Base-by-base conservation (phyloP, 2,113 vertebrate species). In the Ascaphus truei region DNA sequence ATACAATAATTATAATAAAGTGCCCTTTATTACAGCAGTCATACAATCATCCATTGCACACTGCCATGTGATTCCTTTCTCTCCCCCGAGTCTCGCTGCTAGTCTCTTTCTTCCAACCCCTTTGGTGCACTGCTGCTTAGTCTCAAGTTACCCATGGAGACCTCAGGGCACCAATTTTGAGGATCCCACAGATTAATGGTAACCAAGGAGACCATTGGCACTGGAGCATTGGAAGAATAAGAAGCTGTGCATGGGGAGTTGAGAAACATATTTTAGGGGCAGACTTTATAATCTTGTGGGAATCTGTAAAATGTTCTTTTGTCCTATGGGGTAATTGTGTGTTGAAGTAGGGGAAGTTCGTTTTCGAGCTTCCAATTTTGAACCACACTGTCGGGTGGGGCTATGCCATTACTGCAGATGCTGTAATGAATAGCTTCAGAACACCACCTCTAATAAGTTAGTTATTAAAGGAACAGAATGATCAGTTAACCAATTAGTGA, bases 401-500 rank as follows among this genome's bases (percentile, higher is more conserved):
- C 51, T 16, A 2, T 26, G 23, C 50, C 23, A 52, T 52, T 52
- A 27, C 50, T 31, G 4, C 23, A 18, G n/a, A 30, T 7, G 18
- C 12, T 9, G 31, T 55, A 55, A 30, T 55, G 51, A 55, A 55
- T 16, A 55, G 51, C n/a, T 31, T 55, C 15, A 4, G 10, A 13
- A 55, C 15, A 55, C 13, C 26, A 55, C 31, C 5, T 31, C 11
- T 20, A 55, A 55, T 55, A 30, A 33, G 15, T 12, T 5, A 8
- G 4, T 18, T n/a, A 26, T 30, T 18, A 55, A 55, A 55, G 27
- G 29, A 55, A 52, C 15, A 8, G 51, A 2, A 3, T 7, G 9
- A 55, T 55, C 51, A 9, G 51, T 30, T 55, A 55, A 29, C 51
- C 51, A 55, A 55, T 55, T 55, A 55, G 29, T 55, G 51, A 33